Base-by-base conservation (phyloP, 2,113 vertebrate genomes). In the Calidris pugnax region DNA sequence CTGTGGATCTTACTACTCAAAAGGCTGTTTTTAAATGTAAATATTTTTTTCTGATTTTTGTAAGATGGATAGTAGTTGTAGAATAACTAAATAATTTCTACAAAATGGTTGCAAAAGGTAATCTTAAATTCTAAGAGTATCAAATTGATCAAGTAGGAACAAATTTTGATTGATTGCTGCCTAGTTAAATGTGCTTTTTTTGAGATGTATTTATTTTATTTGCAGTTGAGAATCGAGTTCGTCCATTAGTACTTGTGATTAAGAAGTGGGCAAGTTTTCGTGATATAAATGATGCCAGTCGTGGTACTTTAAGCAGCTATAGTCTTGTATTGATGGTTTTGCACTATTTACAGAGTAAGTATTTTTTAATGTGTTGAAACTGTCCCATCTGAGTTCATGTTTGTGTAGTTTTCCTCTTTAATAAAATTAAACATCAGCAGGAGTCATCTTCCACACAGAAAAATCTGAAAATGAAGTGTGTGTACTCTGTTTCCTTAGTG, bases 281-380 rank as follows among this genome's bases (percentile, higher is more conserved):
- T 97, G 97, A 98, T 1, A 99, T 99, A 97, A 99, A 99, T 60
- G 99, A 99, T 93, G 99, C 99, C 96, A 99, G 99, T 97, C 99
- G 99, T 94, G 99, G 99, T 96, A 99, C 99, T 80, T 97, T 99
- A 91, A 99, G 75, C 98, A 99, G 99, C 98, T 99, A 99, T 96
- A 98, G 99, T 89, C 98, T 99, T 93, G 99, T 98, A 60, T 98
- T 99, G 97, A 99, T 99, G 99, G 99, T 99, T 97, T 98, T 99
- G 97, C 99, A 99, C 98, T 99, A 99, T 97, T 99, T 99, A 98
- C 99, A 99, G 98, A 99, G 99, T 99, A 97, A 99, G 99, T 99
- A 95, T 96, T 73, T 78, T 63, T 32, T 21, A 5, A 43, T 3
- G 2, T 82, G 23, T 79, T 77, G 13, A 66, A 85, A 76, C 32